A percentile compares a stretch with the other conserved stretches of the same genome.
Conservation (phyloP, 2,797 vertebrate species). For the Neosalanx taihuensis region DNA sequence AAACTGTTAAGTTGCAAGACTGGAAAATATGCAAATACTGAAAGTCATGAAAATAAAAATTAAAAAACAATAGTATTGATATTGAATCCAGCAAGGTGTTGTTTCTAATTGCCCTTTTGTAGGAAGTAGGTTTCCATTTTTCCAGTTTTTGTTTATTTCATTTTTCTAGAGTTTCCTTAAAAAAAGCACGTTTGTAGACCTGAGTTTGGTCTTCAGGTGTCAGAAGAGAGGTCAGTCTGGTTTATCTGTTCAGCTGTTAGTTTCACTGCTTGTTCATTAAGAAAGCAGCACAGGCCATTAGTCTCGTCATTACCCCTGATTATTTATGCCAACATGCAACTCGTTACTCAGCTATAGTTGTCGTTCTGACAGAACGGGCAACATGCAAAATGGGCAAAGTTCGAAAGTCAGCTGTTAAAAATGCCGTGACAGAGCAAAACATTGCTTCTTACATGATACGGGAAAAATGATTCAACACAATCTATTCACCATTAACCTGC, state of each 20-base stretch:
- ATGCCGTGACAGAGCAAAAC: background rate
- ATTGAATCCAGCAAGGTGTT: background rate
- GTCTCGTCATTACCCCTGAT: conserved; percentile 9
- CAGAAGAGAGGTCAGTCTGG: background rate
- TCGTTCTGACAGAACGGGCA: background rate
- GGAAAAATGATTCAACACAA: background rate
- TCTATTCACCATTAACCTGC: background rate
- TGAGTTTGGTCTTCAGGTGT: background rate
- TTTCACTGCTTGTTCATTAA: background rate
- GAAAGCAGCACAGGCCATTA: background rate
- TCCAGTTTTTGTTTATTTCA: too few relatives aligned
- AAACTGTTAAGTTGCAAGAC: too few relatives aligned
- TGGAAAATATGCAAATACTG: too few relatives aligned
- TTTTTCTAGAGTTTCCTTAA: background rate
- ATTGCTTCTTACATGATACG: background rate
- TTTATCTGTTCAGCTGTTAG: background rate
- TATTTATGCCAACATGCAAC: conserved; percentile 17
- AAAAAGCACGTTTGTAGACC: background rate
- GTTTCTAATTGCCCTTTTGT: conserved; percentile 1
- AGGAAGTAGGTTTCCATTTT: too few relatives aligned
- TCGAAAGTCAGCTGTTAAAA: too few relatives aligned
- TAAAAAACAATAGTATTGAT: too few relatives aligned
- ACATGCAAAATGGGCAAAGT: background rate
- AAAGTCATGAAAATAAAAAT: too few relatives aligned
- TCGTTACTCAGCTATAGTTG: background rate